Conservation (phyloP, 2,888 invertebrate species). For the Abscondita cerata region DNA sequence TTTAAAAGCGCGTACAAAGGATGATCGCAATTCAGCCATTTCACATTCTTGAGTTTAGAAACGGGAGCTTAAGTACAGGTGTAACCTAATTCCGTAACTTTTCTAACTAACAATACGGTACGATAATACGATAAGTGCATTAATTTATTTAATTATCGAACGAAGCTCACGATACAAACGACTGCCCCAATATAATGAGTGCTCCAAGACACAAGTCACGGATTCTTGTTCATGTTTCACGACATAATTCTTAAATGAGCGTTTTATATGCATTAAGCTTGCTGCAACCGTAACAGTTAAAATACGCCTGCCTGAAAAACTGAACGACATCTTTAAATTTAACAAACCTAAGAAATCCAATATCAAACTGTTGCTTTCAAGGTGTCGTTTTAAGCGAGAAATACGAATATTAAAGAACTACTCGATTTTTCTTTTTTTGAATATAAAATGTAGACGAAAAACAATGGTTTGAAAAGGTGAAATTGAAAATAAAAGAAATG, state of each 20-base stretch:
- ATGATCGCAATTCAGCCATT: no score
- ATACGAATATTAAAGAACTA: neutral
- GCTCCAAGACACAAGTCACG: slow-evolving; percentile 31
- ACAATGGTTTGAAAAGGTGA: neutral
- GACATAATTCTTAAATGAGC: slow-evolving; percentile 41
- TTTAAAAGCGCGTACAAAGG: neutral
- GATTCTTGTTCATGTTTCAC: slow-evolving; percentile 38
- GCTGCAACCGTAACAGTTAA: slow-evolving; percentile 19
- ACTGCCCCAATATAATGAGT: slow-evolving; percentile 10
- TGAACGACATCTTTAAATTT: neutral
- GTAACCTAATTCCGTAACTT: no score
- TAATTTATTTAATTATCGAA: slow-evolving; percentile 3
- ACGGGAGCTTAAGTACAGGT: no score
- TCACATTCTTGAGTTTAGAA: no score
- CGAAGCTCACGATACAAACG: neutral
- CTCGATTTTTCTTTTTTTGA: neutral
- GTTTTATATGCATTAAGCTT: slow-evolving; percentile 39
- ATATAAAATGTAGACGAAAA: neutral
- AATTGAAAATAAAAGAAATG: neutral
- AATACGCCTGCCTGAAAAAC: neutral
- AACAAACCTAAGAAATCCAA: neutral
- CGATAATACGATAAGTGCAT: neutral
- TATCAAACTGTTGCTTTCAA: neutral
- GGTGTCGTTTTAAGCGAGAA: neutral
- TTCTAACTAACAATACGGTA: no score